Evolutionary conservation across 2,113 vertebrate genomes (phyloP), one percentile per base, ranked within the genome.

Genomic region (Scatophagus argus): DNA sequence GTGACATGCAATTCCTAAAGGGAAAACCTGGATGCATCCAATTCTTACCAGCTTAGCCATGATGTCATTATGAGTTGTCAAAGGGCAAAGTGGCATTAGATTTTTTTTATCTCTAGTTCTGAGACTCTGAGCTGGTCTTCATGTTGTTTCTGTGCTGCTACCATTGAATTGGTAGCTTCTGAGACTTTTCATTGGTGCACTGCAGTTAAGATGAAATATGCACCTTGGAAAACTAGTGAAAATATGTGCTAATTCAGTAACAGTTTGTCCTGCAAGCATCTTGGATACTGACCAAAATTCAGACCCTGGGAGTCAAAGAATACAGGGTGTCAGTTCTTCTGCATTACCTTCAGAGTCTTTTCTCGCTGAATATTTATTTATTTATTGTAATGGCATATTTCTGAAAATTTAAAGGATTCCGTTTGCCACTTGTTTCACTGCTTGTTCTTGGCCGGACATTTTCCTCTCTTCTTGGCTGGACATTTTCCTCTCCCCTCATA

Each of bases 371-470:
- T 46, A 7, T n/a, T n/a, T n/a, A 49, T 85, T 74, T 67, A n/a
- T 39, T 68, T 38, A 29, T 68, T 38, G 23, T 68, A 36, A 59
- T 54, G 43, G 3, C 43, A 47, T 17, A 74, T 14, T 47, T 32
- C 34, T 47, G 7, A 39, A 81, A 51, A 73, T 62, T 8, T 55
- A 17, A 65, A 66, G 0, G 0, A 60, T 63, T 62, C 71, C 44
- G 31, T 75, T 68, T 58, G 29, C 67, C n/a, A 64, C 44, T 46
- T 62, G 43, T 60, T 78, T 54, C 13, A 63, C 49, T 46, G 51
- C 56, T 74, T 68, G 64, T 80, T 55, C 63, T 74, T 63, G 65
- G 36, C 17, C 46, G 8, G 63, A 46, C 49, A 41, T 60, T 81
- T 60, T 56, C n/a, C 17, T n/a, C 21, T 46, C 64, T 64, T 41